Conservation (phyloP, 2,113 vertebrate genomes). For the Carettochelys insculpta region DNA sequence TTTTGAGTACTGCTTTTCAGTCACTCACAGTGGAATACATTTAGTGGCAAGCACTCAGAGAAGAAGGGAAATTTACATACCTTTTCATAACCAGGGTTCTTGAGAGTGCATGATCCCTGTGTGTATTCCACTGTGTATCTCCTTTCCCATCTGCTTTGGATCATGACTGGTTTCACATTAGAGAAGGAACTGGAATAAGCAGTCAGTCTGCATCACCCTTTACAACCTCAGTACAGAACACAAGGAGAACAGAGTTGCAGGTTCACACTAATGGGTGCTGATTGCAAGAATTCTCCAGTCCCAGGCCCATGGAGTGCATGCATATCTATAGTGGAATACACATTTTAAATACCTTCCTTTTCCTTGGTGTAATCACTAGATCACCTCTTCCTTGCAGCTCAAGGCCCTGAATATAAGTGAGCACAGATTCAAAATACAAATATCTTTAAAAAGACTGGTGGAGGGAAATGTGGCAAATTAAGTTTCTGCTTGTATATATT, state of each 20-base stretch:
- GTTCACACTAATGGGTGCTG: neutral
- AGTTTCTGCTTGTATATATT: constrained; percentile 58
- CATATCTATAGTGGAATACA: neutral
- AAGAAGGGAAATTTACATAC: neutral
- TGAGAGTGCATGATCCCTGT: neutral
- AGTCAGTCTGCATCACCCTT: neutral
- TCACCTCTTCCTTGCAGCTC: constrained; percentile 12
- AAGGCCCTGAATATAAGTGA: neutral
- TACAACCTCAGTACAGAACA: neutral
- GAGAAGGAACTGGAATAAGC: neutral
- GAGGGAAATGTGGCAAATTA: constrained; percentile 38
- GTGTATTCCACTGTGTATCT: neutral
- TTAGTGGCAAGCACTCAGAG: neutral
- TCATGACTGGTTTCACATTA: neutral
- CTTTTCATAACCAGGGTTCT: neutral
- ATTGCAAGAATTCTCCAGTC: neutral
- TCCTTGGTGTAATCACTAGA: neutral
- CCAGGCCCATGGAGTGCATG: neutral
- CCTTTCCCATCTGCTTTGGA: neutral
- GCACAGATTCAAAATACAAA: constrained; percentile 52
- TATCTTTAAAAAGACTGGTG: constrained; percentile 56
- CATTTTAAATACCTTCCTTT: neutral
- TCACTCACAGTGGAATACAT: neutral
- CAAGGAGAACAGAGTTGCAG: neutral
- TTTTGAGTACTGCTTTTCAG: neutral